A percentile compares a stretch with the other conserved stretches of the same genome.
Evolutionary conservation across 2,113 vertebrate species (phyloP).

Genomic region (Paraplagusia blochii): DNA sequence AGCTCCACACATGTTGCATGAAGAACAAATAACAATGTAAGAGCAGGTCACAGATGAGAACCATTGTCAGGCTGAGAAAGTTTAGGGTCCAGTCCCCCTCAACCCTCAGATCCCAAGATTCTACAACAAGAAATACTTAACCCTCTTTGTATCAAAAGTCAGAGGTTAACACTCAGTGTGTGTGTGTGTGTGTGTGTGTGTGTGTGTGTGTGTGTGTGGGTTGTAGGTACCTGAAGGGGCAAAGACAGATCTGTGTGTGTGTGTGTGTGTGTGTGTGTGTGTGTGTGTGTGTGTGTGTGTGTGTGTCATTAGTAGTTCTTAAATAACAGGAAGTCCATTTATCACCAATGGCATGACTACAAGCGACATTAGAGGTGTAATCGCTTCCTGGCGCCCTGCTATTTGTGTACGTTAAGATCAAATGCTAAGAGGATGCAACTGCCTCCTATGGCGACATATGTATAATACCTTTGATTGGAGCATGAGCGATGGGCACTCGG

Average conservation of each 20-base stretch:
- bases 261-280: background rate
- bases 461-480: slow-evolving; percentile 53
- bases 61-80: slow-evolving; percentile 39
- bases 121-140: slow-evolving; percentile 48
- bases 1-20: too few relatives aligned
- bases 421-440: slow-evolving; percentile 52
- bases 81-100: slow-evolving; percentile 29
- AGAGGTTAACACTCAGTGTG: slow-evolving; percentile 26
- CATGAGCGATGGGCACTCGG: slow-evolving; percentile 46
- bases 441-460: slow-evolving; percentile 58
- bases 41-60: too few relatives aligned
- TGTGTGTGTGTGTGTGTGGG: too few relatives aligned
- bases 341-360: slow-evolving; percentile 47
- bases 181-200: slow-evolving; percentile 21
- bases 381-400: slow-evolving; percentile 61
- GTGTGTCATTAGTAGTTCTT: slow-evolving; percentile 51
- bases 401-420: slow-evolving; percentile 20
- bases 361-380: slow-evolving; percentile 47
- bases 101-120: too few relatives aligned
- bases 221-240: slow-evolving; percentile 1
- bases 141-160: slow-evolving; percentile 36
- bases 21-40: too few relatives aligned
- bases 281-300: slow-evolving; percentile 30
- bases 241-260: background rate
- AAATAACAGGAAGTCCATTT: slow-evolving; percentile 64